Percentiles rank a stretch among this genome's conserved stretches.
phyloP scores from a whole-genome alignment of 2,113 vertebrate genomes.

The Clinocottus analis region DNA sequence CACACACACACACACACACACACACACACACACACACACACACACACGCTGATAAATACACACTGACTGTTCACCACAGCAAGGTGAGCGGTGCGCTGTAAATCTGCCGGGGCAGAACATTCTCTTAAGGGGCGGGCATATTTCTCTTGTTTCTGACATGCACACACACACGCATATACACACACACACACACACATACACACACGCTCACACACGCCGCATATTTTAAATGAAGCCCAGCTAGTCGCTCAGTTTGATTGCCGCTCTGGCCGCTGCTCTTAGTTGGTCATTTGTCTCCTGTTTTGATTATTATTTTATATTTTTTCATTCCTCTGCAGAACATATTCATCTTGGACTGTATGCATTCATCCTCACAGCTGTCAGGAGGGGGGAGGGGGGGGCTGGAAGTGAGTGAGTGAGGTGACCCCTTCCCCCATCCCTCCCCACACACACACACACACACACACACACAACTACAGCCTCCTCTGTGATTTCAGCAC shows the following conservation, averaged over 20 bases:
- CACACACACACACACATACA: neutral
- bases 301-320: constrained; percentile 69
- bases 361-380: no score
- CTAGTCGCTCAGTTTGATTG: constrained; percentile 62
- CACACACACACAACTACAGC: neutral
- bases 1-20: neutral
- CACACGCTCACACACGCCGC: neutral
- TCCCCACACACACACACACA: no score
- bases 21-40: constrained; percentile 9
- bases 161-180: neutral
- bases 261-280: constrained; percentile 59
- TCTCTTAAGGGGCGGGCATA: constrained; percentile 44
- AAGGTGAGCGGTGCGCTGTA: constrained; percentile 67
- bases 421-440: constrained; percentile 41
- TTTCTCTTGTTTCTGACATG: constrained; percentile 56
- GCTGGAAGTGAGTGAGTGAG: constrained; percentile 52
- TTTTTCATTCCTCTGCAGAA: constrained; percentile 64
- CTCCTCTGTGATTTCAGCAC: constrained; percentile 19
- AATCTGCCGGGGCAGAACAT: constrained; percentile 69
- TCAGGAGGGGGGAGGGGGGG: no score
- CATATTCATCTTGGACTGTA: constrained; percentile 63
- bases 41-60: constrained; percentile 26
- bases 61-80: constrained; percentile 65
- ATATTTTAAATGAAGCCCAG: constrained; percentile 49
- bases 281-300: constrained; percentile 68